Conservation (phyloP, 2,888 invertebrate species). For the Ischnura elegans region DNA sequence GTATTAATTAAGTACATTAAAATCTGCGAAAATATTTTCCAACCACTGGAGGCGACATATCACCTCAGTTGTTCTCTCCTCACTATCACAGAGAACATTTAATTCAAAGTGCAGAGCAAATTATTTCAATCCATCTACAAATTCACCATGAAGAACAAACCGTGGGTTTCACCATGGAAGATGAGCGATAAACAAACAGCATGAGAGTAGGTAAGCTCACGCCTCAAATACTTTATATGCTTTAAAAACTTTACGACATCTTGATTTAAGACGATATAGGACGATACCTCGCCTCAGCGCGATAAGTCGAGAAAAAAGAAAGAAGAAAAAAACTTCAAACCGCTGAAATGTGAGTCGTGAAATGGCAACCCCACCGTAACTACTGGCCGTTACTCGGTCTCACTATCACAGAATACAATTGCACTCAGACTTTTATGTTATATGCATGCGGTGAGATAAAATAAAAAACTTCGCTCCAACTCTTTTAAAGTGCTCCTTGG, state of each 20-base stretch:
- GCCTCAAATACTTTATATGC: neutral
- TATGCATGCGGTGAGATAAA: neutral
- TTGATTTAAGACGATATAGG: constrained; percentile 17
- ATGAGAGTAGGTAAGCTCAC: neutral
- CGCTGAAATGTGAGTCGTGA: neutral
- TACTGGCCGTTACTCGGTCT: neutral
- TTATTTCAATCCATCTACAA: no score
- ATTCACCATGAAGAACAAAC: no score
- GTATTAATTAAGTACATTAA: no score
- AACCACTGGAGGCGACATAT: no score
- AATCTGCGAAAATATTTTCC: no score
- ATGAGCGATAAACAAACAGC: no score
- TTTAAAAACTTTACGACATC: constrained; percentile 3
- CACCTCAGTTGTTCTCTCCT: no score
- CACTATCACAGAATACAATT: neutral
- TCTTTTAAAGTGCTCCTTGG: neutral
- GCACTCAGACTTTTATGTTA: neutral
- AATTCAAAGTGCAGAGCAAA: no score
- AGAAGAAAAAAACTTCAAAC: no score
- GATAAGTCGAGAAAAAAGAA: neutral
- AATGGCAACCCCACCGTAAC: neutral
- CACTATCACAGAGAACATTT: neutral
- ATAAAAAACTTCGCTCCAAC: neutral
- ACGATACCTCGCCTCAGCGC: neutral
- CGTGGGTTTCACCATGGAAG: neutral